Percentiles rank a stretch among this genome's conserved stretches.
Conservation (phyloP, 1,140 invertebrate genomes). For the Zophobas morio region DNA sequence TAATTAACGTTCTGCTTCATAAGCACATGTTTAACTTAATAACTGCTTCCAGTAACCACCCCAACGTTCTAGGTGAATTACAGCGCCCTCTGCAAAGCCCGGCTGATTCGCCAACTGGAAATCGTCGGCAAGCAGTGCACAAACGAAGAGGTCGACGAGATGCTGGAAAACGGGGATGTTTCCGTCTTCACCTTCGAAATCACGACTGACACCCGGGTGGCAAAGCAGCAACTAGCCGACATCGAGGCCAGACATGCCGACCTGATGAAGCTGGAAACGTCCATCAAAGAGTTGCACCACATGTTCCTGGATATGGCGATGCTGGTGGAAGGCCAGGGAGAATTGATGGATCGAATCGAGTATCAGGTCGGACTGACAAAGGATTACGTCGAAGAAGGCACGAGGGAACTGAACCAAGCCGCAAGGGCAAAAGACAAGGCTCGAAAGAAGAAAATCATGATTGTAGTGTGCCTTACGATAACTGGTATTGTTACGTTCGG, state of each 20-base stretch:
- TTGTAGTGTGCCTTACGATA: slow-evolving; percentile 84
- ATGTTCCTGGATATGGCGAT: slow-evolving; percentile 99
- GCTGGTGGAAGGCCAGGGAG: slow-evolving; percentile 96
- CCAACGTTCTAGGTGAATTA: slow-evolving; percentile 87
- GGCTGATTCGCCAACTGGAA: slow-evolving; percentile 99
- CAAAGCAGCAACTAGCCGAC: slow-evolving; percentile 97
- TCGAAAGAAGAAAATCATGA: slow-evolving; percentile 90
- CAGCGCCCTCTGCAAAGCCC: slow-evolving; percentile 97
- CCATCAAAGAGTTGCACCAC: slow-evolving; percentile 97
- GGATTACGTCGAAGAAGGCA: slow-evolving; percentile 86
- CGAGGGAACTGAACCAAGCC: slow-evolving; percentile 83
- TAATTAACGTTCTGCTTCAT: too few species aligned
- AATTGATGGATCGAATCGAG: slow-evolving; percentile 93
- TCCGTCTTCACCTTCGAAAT: slow-evolving; percentile 99
- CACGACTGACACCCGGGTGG: slow-evolving; percentile 98
- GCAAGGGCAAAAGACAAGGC: slow-evolving; percentile 88
- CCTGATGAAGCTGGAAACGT: slow-evolving; percentile 98
- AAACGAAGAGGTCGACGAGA: slow-evolving; percentile 97
- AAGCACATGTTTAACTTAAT: too few species aligned
- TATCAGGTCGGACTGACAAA: slow-evolving; percentile 87
- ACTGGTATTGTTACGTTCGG: slow-evolving; percentile 82
- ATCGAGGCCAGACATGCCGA: slow-evolving; percentile 98
- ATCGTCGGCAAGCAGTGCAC: slow-evolving; percentile 96
- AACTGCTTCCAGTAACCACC: too few species aligned
- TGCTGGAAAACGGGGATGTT: slow-evolving; percentile 97